Conservation (phyloP, 2,888 invertebrate genomes). For the Zootermopsis nevadensis region DNA sequence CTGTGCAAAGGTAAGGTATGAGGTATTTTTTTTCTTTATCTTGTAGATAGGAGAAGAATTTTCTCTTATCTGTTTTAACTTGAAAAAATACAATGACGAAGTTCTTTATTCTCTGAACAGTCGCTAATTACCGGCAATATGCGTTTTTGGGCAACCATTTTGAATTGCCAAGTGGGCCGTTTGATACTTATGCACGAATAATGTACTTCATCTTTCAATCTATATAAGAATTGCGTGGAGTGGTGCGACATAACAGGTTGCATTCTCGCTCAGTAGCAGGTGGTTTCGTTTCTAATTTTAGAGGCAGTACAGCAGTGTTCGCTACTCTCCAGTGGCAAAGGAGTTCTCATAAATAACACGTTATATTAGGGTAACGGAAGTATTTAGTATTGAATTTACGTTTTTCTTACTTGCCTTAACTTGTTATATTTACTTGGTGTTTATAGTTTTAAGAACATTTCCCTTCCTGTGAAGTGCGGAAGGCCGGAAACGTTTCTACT, state of each 20-base stretch:
- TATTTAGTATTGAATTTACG: too few species aligned
- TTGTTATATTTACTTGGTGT: too few species aligned
- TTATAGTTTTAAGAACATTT: background rate
- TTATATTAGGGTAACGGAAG: too few species aligned
- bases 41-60: too few species aligned
- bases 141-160: background rate
- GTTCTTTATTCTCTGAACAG: background rate
- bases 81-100: background rate
- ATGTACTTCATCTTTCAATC: too few species aligned
- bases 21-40: too few species aligned
- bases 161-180: background rate
- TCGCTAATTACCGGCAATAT: background rate
- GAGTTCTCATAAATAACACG: too few species aligned
- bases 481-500: conserved; percentile 28
- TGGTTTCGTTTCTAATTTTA: conserved; percentile 38
- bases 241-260: conserved; percentile 47
- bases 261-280: conserved; percentile 39
- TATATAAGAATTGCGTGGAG: background rate
- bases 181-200: too few species aligned
- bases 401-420: too few species aligned
- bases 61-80: background rate
- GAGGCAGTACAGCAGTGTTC: background rate
- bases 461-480: background rate
- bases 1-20: conserved; percentile 52
- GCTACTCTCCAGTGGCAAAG: too few species aligned